Evolutionary conservation across 2,113 vertebrate genomes (phyloP), one percentile per base, ranked within the genome.

Genomic region (Oplegnathus fasciatus): DNA sequence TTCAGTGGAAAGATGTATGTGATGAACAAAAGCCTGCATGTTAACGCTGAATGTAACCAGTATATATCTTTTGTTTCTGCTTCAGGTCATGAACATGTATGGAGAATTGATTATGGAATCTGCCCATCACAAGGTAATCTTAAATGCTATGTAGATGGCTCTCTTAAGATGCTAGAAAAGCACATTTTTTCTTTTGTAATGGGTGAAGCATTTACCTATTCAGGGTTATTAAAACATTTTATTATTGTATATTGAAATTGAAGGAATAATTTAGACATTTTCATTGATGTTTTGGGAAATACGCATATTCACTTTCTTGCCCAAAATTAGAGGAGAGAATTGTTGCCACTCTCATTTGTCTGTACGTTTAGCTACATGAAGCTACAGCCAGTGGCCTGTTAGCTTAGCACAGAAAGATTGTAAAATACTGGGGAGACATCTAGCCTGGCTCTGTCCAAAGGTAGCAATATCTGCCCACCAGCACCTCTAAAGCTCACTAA

Each of bases 21-120:
- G 42, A 37, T 44, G 20, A 48, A 42, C 6, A 60, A 6, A 26
- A 24, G 1, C 17, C 20, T 82, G 15, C 3, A 34, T 62, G 67
- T 71, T 48, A 34, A 28, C 40, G 3, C 26, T 75, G 8, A 71
- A 10, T 79, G 32, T 75, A 64, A 50, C 58, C 32, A 14, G 1
- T 60, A 2, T 28, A 14, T 2, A 14, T 68, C 15, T 72, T 37
- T 40, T 84, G 30, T 80, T 85, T 50, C 42, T 68, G 15, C 65
- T 75, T 9, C 50, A 99, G 98, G 96, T 99, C 86, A 99, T 99
- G 93, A 99, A 99, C 95, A 99, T 99, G 98, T 99, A 99, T 4
- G 98, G 98, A 82, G 98, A 99, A 87, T 90, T 99, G 88, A 97
- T 99, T 83, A 97, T 98, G 97, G 98, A 99, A 87, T 96, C 97